Evolutionary conservation across 2,888 invertebrate species (phyloP).

Genomic region (Falcaria lacertinaria): DNA sequence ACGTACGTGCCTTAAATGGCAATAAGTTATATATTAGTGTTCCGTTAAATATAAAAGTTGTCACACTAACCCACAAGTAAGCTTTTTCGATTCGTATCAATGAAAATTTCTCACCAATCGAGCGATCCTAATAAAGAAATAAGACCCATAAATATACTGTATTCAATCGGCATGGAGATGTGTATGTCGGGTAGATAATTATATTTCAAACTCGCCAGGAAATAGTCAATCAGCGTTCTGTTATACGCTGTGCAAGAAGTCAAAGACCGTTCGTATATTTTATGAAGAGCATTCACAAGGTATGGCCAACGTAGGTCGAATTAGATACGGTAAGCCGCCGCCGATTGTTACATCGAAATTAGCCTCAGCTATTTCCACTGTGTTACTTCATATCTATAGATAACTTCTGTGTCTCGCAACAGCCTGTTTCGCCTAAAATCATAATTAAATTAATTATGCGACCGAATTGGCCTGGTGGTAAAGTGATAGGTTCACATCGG

Average conservation of each 20-base stretch:
- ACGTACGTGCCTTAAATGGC: constrained; percentile 41
- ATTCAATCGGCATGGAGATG: constrained; percentile 38
- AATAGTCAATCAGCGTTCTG: constrained; percentile 51
- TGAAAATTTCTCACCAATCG: constrained; percentile 24
- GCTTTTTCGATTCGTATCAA: constrained; percentile 25
- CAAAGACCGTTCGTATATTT: constrained; percentile 58
- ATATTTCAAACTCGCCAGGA: constrained; percentile 38
- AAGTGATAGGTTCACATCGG: no score
- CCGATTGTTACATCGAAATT: constrained; percentile 41
- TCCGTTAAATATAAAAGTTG: constrained; percentile 30
- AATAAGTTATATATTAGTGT: constrained; percentile 15
- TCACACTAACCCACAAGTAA: constrained; percentile 32
- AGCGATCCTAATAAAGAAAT: constrained; percentile 25
- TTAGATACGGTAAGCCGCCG: constrained; percentile 54
- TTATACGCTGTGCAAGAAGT: constrained; percentile 47
- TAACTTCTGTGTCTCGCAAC: constrained; percentile 2
- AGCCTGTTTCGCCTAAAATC: neutral
- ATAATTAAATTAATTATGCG: neutral
- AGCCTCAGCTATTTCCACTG: constrained; percentile 23
- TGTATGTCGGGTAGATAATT: constrained; percentile 36
- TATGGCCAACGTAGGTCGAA: constrained; percentile 38
- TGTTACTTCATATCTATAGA: constrained; percentile 8
- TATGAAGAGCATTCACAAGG: constrained; percentile 31
- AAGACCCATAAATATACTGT: constrained; percentile 31
- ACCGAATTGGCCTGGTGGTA: no score